Conservation (phyloP, 2,888 invertebrate genomes). For the Stratiomys singularior region DNA sequence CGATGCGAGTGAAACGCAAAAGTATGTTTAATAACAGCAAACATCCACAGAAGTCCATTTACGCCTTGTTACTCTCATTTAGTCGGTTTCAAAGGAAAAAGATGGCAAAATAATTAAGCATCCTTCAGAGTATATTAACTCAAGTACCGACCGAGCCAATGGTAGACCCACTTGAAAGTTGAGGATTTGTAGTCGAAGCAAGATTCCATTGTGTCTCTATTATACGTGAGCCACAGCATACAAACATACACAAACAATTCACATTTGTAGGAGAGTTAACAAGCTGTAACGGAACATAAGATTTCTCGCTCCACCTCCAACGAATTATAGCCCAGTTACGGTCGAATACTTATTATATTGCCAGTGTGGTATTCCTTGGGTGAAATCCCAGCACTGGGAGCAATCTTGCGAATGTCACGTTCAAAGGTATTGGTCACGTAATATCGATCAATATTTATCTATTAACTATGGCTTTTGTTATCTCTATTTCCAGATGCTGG, state of each 20-base stretch:
- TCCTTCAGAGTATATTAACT: slow-evolving; percentile 5
- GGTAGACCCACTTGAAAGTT: neutral
- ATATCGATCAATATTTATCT: slow-evolving; percentile 46
- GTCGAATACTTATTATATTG: slow-evolving; percentile 2
- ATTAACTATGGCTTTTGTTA: slow-evolving; percentile 42
- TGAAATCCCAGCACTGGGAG: neutral
- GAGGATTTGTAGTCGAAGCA: neutral
- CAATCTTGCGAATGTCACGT: slow-evolving; percentile 38
- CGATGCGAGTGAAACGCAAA: no score
- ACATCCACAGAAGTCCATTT: neutral
- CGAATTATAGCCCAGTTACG: neutral
- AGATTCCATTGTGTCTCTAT: neutral
- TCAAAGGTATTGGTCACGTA: slow-evolving; percentile 47
- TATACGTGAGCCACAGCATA: neutral
- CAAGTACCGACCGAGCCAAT: neutral
- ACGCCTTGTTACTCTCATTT: neutral
- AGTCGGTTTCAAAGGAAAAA: neutral
- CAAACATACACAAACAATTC: neutral
- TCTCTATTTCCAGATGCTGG: slow-evolving; percentile 13
- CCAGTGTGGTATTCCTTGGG: neutral
- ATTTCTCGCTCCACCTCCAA: neutral
- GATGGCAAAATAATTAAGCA: slow-evolving; percentile 10
- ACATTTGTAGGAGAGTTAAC: slow-evolving; percentile 5
- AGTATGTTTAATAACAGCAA: no score
- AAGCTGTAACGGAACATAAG: slow-evolving; percentile 20